Evolutionary conservation across 2,888 invertebrate species (phyloP).

Genomic region (Agrotis segetum): DNA sequence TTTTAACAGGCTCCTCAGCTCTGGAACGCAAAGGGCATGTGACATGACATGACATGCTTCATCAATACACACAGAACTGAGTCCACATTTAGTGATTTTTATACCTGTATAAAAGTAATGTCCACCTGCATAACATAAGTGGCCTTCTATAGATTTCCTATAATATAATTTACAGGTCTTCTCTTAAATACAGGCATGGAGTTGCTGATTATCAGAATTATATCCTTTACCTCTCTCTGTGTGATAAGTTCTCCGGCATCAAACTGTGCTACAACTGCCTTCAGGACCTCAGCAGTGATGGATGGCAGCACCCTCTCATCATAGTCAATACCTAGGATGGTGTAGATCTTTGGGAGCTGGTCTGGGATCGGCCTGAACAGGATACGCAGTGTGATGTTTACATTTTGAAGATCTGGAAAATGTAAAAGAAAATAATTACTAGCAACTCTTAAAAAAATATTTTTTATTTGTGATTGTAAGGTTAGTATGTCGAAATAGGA

Average conservation of each 20-base stretch:
- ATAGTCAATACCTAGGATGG: slow-evolving; percentile 98
- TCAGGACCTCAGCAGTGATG: slow-evolving; percentile 99
- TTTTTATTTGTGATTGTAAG: no score
- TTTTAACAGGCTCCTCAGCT: no score
- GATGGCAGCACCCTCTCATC: slow-evolving; percentile 99
- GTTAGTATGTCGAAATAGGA: background rate
- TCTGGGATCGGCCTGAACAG: slow-evolving; percentile 98
- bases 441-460: background rate
- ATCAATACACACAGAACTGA: no score
- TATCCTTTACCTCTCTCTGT: slow-evolving; percentile 95
- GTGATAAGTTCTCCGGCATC: slow-evolving; percentile 99
- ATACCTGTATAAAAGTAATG: no score
- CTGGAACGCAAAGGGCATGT: no score
- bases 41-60: no score
- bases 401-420: slow-evolving; percentile 98
- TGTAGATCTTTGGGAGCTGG: slow-evolving; percentile 98
- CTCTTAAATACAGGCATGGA: no score
- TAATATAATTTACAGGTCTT: no score
- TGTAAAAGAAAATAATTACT: background rate
- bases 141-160: no score
- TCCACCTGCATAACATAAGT: no score
- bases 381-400: slow-evolving; percentile 99
- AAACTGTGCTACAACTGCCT: slow-evolving; percentile 99
- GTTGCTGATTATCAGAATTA: background rate
- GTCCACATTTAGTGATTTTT: no score